Conservation (phyloP, 2,888 invertebrate species). For the Odontocerum albicorne region DNA sequence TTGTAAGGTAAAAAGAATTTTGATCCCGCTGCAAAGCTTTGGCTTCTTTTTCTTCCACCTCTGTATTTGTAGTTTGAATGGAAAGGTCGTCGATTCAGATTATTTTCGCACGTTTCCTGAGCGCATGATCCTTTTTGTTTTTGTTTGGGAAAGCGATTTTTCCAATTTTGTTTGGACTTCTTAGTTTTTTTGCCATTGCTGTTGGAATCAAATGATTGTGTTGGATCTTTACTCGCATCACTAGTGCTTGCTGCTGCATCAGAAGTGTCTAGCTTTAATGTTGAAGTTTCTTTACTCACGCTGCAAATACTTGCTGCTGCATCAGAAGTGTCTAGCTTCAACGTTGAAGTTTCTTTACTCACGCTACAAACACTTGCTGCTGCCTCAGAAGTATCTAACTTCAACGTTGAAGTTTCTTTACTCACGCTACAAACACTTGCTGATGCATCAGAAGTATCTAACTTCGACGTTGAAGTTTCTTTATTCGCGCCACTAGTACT, state of each 20-base stretch:
- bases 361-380: constrained; percentile 4
- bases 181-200: constrained; percentile 37
- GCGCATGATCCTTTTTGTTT: constrained; percentile 39
- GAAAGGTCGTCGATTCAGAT: constrained; percentile 49
- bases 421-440: constrained; percentile 3
- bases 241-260: constrained; percentile 5
- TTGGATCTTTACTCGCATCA: constrained; percentile 10
- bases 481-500: no score
- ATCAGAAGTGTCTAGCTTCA: not conserved
- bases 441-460: not conserved
- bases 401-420: not conserved
- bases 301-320: constrained; percentile 7
- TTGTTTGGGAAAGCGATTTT: constrained; percentile 50
- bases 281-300: not conserved
- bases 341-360: not conserved
- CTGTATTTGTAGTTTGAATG: constrained; percentile 53
- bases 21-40: constrained; percentile 67
- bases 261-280: not conserved
- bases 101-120: constrained; percentile 50
- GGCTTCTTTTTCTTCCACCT: constrained; percentile 65
- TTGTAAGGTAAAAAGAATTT: constrained; percentile 77
- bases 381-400: not conserved
- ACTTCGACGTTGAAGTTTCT: not conserved
- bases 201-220: constrained; percentile 11
- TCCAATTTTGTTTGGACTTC: constrained; percentile 50